These are phyloP conservation scores for Corythaixoides concolor DNA, from an alignment of 2,113 vertebrate genomes.

Conservation along the genomic window DNA sequence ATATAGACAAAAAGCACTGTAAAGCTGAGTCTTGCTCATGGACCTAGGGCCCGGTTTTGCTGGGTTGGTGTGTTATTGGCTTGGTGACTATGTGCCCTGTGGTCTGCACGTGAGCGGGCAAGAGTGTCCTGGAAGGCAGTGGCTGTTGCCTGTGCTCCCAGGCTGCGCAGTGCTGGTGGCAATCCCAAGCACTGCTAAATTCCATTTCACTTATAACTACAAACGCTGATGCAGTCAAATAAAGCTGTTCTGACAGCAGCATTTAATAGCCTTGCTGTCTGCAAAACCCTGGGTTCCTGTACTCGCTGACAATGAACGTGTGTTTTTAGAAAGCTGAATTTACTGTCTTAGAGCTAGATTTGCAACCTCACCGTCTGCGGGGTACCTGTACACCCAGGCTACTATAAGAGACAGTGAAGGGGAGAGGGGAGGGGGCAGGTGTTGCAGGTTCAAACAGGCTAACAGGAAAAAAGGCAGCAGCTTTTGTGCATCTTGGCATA, in stretches of 20 bases:
- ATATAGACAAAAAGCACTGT: neutral
- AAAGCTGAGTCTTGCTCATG: fast-evolving
- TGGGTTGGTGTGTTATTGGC: neutral
- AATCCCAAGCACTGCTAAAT: neutral
- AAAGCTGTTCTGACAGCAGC: constrained; percentile 66
- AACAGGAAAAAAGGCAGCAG: neutral
- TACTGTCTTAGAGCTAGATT: constrained; percentile 50
- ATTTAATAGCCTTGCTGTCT: constrained; percentile 63
- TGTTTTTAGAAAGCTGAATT: constrained; percentile 55
- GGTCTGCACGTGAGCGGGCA: neutral
- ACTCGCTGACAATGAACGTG: constrained; percentile 25
- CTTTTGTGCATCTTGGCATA: neutral
- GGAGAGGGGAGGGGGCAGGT: neutral
- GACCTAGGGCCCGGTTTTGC: neutral
- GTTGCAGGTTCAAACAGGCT: neutral
- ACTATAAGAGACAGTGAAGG: neutral
- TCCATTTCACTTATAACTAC: neutral
- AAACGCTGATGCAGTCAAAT: constrained; percentile 51
- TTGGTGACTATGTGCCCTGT: neutral
- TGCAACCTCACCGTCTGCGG: constrained; percentile 10
- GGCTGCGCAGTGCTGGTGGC: neutral
- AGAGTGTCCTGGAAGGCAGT: neutral
- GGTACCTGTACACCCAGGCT: neutral
- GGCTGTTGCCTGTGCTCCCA: neutral
- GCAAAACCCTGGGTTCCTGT: neutral